Evolutionary conservation across 2,888 invertebrate genomes (phyloP), one percentile per base, ranked within the genome.

Genomic region (Elegia similella): DNA sequence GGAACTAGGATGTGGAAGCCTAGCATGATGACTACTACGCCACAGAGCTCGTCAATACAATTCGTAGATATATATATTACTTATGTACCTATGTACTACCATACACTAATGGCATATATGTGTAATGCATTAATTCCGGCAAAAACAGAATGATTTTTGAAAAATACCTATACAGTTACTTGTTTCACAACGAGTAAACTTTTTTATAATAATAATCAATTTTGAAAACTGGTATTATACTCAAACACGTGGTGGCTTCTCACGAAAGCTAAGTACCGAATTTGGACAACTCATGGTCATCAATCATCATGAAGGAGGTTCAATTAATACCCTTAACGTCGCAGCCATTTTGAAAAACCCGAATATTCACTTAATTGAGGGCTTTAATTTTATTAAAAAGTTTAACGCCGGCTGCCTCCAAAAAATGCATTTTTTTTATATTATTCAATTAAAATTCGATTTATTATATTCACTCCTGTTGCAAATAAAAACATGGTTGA

Each of bases 291-390:
- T 50, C 34, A 50, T 17, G 50, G 34, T 50, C 50, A 50, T 50
- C 50, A 50, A 50, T 50, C 50, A 50, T 12, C 34, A 50, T 12
- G 34, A 50, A 50, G 15, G 34, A 34, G 23, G 50, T 34, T 50
- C 7, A 12, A 16, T 34, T 32, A 32, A 50, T 6, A 30, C 7
- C 29, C 30, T 30, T 47, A 16, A 23, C 12, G 12, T 2, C 34
- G 50, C 50, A 34, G 50, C 50, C 50, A 17, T 34, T 38, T n/a
- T 6, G 8, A 50, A 38, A 50, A 50, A 34, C 16, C 17, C 34
- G 16, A 17, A 23, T 23, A 23, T 23, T 23, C 23, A 23, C 23
- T 38, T 38, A 10, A 8, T n/a, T 8, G 1, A 3, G 38, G 38
- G 8, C 38, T n/a, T 38, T 38, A 38, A 38, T 38, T 38, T 38